Base-by-base conservation (phyloP, 1,140 invertebrate species). In the Zaprionus davidi region DNA sequence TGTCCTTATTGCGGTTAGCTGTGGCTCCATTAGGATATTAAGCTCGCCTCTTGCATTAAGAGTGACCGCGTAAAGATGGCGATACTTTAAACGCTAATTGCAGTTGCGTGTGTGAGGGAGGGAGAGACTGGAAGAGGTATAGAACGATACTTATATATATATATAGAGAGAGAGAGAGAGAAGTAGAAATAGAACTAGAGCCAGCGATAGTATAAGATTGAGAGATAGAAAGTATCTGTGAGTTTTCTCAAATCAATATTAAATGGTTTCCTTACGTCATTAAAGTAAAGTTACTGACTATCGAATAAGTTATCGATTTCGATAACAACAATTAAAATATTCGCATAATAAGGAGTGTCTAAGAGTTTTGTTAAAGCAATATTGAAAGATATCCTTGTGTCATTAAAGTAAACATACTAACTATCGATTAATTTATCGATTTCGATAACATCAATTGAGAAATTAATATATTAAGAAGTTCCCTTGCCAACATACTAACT, bases 11-110 rank as follows among this genome's bases (percentile, higher is more conserved):
- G 62, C 31, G 49, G 62, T 64, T 15, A 49, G 41, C 59, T 62
- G 59, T 17, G 7, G 41, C 24, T n/a, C 62, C 49, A 64, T 64
- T 64, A 53, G 62, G 20, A 64, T 53, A 64, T 51, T 36, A 51
- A 53, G 22, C 22, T 41, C 20, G 34, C 12, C 46, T 51, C 11
- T 51, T 22, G 46, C 24, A 51, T 51, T 22, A 22, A 24, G 9
- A 13, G 17, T 13, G 46, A 51, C 20, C 20, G 46, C 46, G 20
- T 12, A 24, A 24, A 51, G 46, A 11, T 51, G 20, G 3, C 11
- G 12, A 51, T 51, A 24, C 46, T 51, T 24, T 13, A 17, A 51
- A 22, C 20, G 20, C 17, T 51, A 51, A 51, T 51, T 51, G 46
- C 46, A 20, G 12, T 13, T 7, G 20, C 20, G 20, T 51, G 46